Percentiles rank a stretch among this genome's conserved stretches.
These are phyloP conservation scores for Vultur gryphus DNA, from an alignment of 2,797 vertebrate species.

Conservation along the genomic window DNA sequence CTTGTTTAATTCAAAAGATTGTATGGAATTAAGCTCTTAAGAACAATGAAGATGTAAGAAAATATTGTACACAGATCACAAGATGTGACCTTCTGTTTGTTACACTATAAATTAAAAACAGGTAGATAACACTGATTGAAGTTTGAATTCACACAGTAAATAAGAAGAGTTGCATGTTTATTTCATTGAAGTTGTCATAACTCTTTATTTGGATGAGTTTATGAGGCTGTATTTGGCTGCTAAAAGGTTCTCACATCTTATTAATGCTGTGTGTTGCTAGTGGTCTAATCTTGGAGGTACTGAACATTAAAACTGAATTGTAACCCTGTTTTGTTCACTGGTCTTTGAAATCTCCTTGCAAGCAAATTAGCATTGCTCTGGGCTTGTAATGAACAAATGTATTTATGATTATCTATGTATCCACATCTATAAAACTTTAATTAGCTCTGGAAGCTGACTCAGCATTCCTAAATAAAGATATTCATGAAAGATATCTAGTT, in stretches of 20 bases:
- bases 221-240: neutral
- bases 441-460: neutral
- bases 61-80: neutral
- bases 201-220: neutral
- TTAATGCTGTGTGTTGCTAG: neutral
- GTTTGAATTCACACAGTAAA: neutral
- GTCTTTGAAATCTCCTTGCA: neutral
- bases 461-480: neutral
- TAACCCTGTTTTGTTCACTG: neutral
- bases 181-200: neutral
- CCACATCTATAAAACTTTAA: neutral
- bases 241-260: neutral
- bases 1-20: neutral
- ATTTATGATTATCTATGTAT: neutral
- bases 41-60: neutral
- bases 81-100: neutral
- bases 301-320: neutral
- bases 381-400: neutral
- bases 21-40: neutral
- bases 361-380: neutral
- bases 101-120: neutral
- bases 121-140: neutral
- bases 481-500: neutral
- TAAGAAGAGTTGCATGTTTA: neutral
- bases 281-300: neutral